Evolutionary conservation across 2,888 invertebrate genomes (phyloP).

Genomic region (Cyaniris semiargus): DNA sequence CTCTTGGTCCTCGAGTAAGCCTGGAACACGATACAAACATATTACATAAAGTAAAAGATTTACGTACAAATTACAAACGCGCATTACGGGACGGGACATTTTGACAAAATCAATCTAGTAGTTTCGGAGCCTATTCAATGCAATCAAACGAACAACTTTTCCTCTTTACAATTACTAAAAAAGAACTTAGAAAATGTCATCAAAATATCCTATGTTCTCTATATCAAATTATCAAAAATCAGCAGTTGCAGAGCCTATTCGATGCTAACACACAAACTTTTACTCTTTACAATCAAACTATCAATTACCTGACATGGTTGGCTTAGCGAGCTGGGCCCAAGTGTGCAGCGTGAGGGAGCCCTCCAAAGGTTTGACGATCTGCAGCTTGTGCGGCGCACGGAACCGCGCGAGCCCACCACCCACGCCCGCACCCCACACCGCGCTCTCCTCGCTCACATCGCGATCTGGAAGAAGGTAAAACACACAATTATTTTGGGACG

Average conservation of each 20-base stretch:
- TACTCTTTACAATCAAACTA: no score
- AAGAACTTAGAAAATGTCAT: no score
- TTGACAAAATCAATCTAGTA: not conserved
- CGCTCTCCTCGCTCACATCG: slow-evolving; percentile 69
- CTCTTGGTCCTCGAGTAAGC: slow-evolving; percentile 92
- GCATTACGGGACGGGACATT: no score
- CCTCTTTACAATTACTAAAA: not conserved
- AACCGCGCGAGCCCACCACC: slow-evolving; percentile 78
- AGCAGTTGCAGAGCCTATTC: no score
- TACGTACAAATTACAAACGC: no score
- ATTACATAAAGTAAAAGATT: no score
- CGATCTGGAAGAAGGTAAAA: slow-evolving; percentile 50
- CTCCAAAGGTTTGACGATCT: slow-evolving; percentile 95
- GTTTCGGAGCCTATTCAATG: not conserved
- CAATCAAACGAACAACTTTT: not conserved
- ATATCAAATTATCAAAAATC: no score
- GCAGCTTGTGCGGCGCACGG: slow-evolving; percentile 92
- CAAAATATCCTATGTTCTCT: no score
- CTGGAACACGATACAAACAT: slow-evolving; percentile 45
- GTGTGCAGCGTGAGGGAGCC: slow-evolving; percentile 96
- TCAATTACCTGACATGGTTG: slow-evolving; percentile 88
- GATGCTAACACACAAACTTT: no score
- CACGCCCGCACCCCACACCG: slow-evolving; percentile 74
- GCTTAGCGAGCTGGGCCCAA: slow-evolving; percentile 97
- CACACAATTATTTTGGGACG: no score